Base-by-base conservation (phyloP, 2,888 invertebrate genomes). In the Yponomeuta plumbellus region DNA sequence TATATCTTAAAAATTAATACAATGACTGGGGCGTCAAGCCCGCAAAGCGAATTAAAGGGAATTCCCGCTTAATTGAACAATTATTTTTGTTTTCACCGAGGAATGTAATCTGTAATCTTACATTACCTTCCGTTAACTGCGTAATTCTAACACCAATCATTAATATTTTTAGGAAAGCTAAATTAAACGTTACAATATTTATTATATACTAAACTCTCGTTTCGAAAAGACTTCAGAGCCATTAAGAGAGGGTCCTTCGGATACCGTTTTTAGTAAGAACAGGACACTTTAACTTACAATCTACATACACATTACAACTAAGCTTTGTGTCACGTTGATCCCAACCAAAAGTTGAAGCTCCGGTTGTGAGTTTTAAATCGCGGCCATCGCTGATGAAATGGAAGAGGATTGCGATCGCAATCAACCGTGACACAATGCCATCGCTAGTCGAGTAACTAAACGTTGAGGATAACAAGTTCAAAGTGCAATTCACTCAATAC, bases 1-100 rank as follows among this genome's bases (percentile, higher is more conserved):
- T 91, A 91, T 91, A 86, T 90, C 88, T 86, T 90, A 90, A 85
- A 84, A 79, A 84, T 83, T 86, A 87, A 83, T 90, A 91, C 89
- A 91, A 84, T 81, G 74, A 75, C 73, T 75, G 74, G 79, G 78
- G 80, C 77, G 69, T 71, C 71, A 71, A n/a, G 34, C 84, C 84
- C 76, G 78, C 74, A 74, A 78, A 80, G 80, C 80, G 79, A 74
- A 67, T 34, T 5, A 57, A 61, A 23, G 58, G 61, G 40, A 56
- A 59, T 34, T n/a, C 21, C 66, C 58, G 39, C 65, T 71, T 79
- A 76, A 79, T 78, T 79, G 80, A 84, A 86, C 85, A 88, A 80
- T 81, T 78, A 76, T 69, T 34, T 20, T 21, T 58, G 23, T 13
- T 65, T 65, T 65, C n/a, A 17, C 22, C 20, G 59, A 63, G 62